These are phyloP conservation scores for Diacarnus erythraeanus DNA, from an alignment of 37 sponge, comb jelly and placozoan species.

Conservation along the genomic window DNA sequence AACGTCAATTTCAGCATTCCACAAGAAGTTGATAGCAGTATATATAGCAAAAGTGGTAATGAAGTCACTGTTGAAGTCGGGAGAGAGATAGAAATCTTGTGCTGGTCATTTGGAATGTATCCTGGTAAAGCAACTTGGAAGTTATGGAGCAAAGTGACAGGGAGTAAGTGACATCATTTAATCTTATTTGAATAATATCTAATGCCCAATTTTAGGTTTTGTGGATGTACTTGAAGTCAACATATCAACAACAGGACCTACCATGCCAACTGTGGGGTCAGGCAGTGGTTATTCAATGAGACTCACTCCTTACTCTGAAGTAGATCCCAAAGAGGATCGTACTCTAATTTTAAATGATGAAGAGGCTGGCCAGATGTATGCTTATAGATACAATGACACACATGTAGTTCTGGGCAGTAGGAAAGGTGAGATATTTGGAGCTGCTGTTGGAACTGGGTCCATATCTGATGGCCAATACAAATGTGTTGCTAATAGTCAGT, in stretches of 20 bases:
- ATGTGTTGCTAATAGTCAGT: slow-evolving; percentile 18
- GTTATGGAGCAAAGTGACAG: neutral
- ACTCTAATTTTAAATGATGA: neutral
- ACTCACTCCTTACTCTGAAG: neutral
- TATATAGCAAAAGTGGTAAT: neutral
- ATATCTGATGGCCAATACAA: slow-evolving; percentile 2
- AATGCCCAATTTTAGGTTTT: neutral
- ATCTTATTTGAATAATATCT: neutral
- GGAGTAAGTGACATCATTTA: neutral
- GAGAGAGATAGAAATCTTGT: neutral
- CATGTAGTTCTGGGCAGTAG: slow-evolving; percentile 5
- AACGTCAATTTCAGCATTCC: neutral
- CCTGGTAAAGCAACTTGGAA: neutral
- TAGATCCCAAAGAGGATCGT: neutral
- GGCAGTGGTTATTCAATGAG: neutral
- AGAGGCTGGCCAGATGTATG: slow-evolving; percentile 24
- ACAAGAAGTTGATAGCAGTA: neutral
- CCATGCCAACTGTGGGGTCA: neutral
- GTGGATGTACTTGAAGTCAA: neutral
- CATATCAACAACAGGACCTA: neutral
- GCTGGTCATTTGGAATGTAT: neutral
- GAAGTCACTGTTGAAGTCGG: neutral
- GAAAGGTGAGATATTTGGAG: neutral
- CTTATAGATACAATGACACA: slow-evolving; percentile 21
- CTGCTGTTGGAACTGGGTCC: slow-evolving; percentile 6